phyloP scores from a whole-genome alignment of 2,113 vertebrate genomes.

The Indicator indicator region DNA sequence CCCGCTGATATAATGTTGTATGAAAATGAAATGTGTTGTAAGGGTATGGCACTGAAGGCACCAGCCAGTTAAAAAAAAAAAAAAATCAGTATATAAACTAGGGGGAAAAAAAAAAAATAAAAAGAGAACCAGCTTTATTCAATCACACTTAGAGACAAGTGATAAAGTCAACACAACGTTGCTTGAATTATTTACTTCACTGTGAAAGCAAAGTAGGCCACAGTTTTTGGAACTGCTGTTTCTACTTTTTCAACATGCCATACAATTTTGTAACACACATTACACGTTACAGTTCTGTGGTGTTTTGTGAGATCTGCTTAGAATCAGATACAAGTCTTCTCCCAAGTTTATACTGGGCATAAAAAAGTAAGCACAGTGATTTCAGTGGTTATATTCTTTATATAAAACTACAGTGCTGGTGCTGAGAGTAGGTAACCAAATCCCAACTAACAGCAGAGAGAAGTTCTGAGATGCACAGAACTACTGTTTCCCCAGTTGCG shows the following conservation, averaged over 20 bases:
- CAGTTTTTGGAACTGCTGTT: background rate
- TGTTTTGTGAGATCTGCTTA: background rate
- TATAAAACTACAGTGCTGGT: background rate
- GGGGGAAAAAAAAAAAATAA: too few species aligned
- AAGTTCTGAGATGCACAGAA: background rate
- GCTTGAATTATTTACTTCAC: background rate
- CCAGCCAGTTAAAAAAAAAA: background rate
- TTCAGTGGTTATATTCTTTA: background rate
- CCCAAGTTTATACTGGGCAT: background rate
- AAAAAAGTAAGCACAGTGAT: background rate
- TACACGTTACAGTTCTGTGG: fast-evolving
- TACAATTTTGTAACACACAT: background rate
- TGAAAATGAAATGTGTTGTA: background rate
- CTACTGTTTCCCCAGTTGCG: background rate
- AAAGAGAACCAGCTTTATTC: background rate
- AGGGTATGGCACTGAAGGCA: background rate
- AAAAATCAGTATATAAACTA: too few species aligned
- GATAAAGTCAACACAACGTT: background rate
- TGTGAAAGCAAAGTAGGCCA: background rate
- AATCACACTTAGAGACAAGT: background rate
- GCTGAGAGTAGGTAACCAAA: background rate
- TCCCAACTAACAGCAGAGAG: background rate
- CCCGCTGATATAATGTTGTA: background rate
- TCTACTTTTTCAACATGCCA: background rate
- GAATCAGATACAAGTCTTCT: background rate